phyloP scores from a whole-genome alignment of 2,888 invertebrate species.

The Phoronis australis region DNA sequence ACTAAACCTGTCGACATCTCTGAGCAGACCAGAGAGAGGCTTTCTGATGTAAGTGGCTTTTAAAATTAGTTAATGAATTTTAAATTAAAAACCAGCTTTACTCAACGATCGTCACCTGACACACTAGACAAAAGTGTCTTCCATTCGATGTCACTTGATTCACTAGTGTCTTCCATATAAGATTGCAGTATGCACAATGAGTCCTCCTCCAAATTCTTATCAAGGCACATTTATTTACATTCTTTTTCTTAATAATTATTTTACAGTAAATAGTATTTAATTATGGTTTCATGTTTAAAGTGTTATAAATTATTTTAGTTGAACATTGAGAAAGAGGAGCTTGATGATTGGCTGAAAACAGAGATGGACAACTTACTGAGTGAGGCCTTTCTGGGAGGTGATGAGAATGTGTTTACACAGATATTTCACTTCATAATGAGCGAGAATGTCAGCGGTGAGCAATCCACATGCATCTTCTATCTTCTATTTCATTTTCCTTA shows the following conservation, averaged over 20 bases:
- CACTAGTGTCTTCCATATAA: no score
- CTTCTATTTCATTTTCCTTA: neutral
- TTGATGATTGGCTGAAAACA: conserved; percentile 57
- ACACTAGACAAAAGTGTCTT: no score
- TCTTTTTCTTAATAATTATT: conserved; percentile 16
- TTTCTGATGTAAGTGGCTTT: no score
- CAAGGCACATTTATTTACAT: no score
- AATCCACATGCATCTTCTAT: neutral
- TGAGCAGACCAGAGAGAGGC: no score
- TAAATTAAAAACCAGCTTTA: no score
- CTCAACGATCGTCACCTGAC: no score
- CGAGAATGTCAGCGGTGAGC: conserved; percentile 65
- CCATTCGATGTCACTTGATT: no score
- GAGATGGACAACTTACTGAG: conserved; percentile 68
- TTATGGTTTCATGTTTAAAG: neutral
- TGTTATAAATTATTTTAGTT: conserved; percentile 23
- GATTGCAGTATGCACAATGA: no score
- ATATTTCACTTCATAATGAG: conserved; percentile 72
- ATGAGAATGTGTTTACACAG: conserved; percentile 67
- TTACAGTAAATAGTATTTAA: neutral
- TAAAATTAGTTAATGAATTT: no score
- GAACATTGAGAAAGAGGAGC: conserved; percentile 55
- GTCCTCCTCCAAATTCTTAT: no score
- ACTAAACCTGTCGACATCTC: no score
- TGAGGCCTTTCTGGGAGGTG: conserved; percentile 60